These are phyloP conservation scores for Lycaena phlaeas DNA, from an alignment of 2,888 invertebrate species.

Conservation along the genomic window DNA sequence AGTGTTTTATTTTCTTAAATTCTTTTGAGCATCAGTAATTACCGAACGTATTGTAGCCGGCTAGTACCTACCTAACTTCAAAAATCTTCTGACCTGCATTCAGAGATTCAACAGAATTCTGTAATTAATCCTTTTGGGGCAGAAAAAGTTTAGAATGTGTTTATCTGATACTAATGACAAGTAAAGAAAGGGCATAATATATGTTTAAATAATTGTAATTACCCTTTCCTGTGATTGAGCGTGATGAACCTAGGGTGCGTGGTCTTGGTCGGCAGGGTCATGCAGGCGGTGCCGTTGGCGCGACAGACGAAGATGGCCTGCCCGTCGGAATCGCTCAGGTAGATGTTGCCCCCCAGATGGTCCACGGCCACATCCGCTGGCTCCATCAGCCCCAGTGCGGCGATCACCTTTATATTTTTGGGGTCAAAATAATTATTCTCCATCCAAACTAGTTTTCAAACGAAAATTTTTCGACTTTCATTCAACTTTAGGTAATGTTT, in stretches of 20 bases:
- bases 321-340: conserved; percentile 83
- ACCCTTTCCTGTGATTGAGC: conserved; percentile 79
- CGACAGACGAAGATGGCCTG: conserved; percentile 83
- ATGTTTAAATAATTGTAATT: neutral
- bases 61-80: too few species aligned
- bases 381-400: conserved; percentile 78
- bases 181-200: neutral
- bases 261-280: conserved; percentile 74
- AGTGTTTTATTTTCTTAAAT: too few species aligned
- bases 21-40: too few species aligned
- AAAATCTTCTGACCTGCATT: too few species aligned
- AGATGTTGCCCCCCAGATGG: conserved; percentile 85
- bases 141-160: too few species aligned
- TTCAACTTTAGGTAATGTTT: too few species aligned
- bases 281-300: conserved; percentile 77
- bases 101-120: too few species aligned
- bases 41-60: too few species aligned
- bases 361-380: conserved; percentile 86
- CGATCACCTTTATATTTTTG: conserved; percentile 72
- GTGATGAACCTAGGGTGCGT: conserved; percentile 79
- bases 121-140: too few species aligned
- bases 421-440: too few species aligned
- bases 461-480: too few species aligned
- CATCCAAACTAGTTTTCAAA: too few species aligned
- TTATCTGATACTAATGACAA: neutral